phyloP scores from a whole-genome alignment of 2,113 vertebrate genomes.

The Elephas maximus region DNA sequence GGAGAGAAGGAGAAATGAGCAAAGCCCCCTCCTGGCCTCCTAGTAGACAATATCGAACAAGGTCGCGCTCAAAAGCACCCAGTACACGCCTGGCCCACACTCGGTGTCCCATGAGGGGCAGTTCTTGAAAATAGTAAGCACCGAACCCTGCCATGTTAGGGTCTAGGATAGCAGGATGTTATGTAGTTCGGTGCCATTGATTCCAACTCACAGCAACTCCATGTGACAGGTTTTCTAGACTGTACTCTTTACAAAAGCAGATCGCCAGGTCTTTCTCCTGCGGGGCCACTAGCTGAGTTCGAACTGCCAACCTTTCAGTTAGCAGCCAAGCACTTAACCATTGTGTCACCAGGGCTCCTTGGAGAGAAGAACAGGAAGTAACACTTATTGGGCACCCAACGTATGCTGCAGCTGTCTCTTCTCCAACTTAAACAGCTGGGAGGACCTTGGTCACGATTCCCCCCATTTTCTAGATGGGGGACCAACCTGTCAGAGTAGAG shows the following conservation, averaged over 20 bases:
- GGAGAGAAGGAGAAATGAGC: fast-evolving
- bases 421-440: not conserved
- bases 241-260: no score
- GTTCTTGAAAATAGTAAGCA: not conserved
- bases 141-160: not conserved
- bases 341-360: not conserved
- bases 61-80: fast-evolving
- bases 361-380: not conserved
- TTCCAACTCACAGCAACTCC: no score
- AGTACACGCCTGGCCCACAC: fast-evolving
- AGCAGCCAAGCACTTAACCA: not conserved
- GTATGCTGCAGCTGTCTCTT: not conserved
- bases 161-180: no score
- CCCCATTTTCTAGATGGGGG: not conserved
- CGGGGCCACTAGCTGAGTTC: not conserved
- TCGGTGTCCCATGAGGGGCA: no score
- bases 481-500: not conserved
- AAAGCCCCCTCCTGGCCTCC: not conserved
- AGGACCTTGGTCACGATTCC: not conserved
- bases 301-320: not conserved
- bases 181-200: no score
- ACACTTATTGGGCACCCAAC: not conserved
- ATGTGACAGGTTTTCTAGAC: no score
- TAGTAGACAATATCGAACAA: no score
- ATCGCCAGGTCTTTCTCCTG: not conserved